Conservation (phyloP, 2,888 invertebrate genomes). For the Pheosia gnoma region DNA sequence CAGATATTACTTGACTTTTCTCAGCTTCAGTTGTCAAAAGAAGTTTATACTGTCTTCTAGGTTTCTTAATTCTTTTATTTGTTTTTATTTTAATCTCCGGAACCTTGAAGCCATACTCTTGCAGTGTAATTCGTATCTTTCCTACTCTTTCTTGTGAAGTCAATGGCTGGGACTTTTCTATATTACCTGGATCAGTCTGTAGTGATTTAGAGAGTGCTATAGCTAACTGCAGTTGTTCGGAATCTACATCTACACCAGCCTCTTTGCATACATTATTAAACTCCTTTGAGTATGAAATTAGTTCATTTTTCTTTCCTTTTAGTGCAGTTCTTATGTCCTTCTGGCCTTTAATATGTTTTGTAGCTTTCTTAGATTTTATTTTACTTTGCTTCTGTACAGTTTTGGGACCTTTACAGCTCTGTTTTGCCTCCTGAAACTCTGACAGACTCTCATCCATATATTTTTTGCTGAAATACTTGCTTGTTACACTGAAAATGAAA, state of each 20-base stretch:
- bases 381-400: conserved; percentile 35
- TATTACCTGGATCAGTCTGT: conserved; percentile 31
- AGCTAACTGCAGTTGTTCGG: conserved; percentile 87
- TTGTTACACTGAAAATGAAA: conserved; percentile 48
- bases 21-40: conserved; percentile 54
- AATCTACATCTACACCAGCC: conserved; percentile 82
- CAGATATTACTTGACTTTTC: conserved; percentile 60
- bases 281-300: conserved; percentile 66
- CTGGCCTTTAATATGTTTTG: conserved; percentile 60
- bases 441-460: conserved; percentile 74
- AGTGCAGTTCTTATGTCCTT: conserved; percentile 70
- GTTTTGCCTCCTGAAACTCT: conserved; percentile 69
- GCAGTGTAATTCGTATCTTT: conserved; percentile 80
- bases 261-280: conserved; percentile 72
- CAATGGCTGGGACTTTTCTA: conserved; percentile 33
- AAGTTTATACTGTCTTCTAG: conserved; percentile 60
- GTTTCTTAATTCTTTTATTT: conserved; percentile 47
- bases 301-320: conserved; percentile 65
- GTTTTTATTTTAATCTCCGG: conserved; percentile 55
- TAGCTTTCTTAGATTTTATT: conserved; percentile 47
- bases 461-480: conserved; percentile 66
- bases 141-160: conserved; percentile 57
- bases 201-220: conserved; percentile 87
- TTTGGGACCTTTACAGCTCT: conserved; percentile 54
- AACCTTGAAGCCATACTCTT: conserved; percentile 85